Evolutionary conservation across 2,113 vertebrate species (phyloP).

Genomic region (Malurus cyaneus): DNA sequence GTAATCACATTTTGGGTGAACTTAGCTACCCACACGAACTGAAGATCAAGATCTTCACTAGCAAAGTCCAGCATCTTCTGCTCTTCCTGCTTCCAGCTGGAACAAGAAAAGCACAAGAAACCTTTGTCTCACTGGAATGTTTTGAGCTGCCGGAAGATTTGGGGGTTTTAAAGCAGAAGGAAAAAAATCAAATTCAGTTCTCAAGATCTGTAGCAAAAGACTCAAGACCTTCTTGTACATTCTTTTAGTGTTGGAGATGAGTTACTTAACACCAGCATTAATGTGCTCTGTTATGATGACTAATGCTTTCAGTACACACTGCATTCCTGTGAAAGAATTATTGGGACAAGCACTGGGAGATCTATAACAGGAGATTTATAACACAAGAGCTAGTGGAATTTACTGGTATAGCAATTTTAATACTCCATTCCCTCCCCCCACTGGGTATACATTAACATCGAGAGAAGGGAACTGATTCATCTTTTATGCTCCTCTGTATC

Average conservation of each 20-base stretch:
- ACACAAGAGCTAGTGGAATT: background rate
- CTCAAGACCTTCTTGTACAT: background rate
- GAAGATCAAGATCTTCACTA: background rate
- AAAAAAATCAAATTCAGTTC: background rate
- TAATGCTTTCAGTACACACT: background rate
- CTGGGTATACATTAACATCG: background rate
- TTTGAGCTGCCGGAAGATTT: background rate
- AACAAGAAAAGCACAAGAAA: background rate
- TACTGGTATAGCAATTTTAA: conserved; percentile 16
- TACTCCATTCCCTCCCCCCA: background rate
- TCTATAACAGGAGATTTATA: conserved; percentile 40
- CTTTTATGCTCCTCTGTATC: background rate
- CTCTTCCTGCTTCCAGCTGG: background rate
- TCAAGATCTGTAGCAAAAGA: background rate
- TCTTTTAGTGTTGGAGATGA: background rate
- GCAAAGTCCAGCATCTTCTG: background rate
- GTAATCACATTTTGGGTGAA: background rate
- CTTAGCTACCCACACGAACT: background rate
- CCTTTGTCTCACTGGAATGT: background rate
- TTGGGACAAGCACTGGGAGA: background rate
- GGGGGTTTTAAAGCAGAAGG: background rate
- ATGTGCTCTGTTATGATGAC: background rate
- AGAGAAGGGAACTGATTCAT: background rate
- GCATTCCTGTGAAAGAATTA: background rate
- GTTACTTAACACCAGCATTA: background rate